Conservation (phyloP, 1,140 invertebrate genomes). For the Drosophila murphyi region DNA sequence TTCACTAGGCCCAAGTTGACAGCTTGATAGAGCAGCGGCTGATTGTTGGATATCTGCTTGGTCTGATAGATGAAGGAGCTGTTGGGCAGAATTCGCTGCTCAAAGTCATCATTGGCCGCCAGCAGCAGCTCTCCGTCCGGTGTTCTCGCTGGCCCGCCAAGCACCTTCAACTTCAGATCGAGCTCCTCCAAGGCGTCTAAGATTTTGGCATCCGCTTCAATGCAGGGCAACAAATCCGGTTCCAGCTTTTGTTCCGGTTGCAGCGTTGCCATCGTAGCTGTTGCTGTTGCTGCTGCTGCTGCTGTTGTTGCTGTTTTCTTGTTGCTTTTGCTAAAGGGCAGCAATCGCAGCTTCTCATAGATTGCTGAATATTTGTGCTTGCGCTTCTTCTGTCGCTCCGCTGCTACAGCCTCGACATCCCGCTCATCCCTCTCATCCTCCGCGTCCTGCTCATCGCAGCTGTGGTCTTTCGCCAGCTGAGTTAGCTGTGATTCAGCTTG, state of each 20-base stretch:
- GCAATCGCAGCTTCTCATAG: conserved; percentile 76
- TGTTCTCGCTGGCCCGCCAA: conserved; percentile 25
- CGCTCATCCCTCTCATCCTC: conserved; percentile 9
- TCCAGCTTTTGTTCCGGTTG: neutral
- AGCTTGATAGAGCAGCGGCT: conserved; percentile 70
- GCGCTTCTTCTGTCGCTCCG: conserved; percentile 61
- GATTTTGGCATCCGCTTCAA: conserved; percentile 69
- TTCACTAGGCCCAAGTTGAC: conserved; percentile 76
- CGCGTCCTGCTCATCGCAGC: neutral
- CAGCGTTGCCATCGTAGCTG: neutral
- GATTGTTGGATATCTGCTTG: conserved; percentile 71
- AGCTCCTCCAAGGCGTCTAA: conserved; percentile 68
- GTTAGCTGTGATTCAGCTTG: conserved; percentile 9
- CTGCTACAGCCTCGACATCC: conserved; percentile 31
- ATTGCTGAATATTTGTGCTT: conserved; percentile 78
- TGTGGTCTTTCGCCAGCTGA: conserved; percentile 4
- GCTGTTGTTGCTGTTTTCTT: conserved; percentile 42
- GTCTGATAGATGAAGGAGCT: conserved; percentile 73
- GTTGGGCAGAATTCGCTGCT: conserved; percentile 73
- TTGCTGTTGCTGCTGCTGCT: neutral
- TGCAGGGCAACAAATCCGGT: conserved; percentile 37
- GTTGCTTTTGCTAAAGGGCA: conserved; percentile 53
- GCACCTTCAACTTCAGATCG: conserved; percentile 66
- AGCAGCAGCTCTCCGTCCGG: conserved; percentile 43
- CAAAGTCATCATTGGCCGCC: conserved; percentile 66